Evolutionary conservation across 2,797 vertebrate genomes (phyloP).

Genomic region (Morelia viridis): DNA sequence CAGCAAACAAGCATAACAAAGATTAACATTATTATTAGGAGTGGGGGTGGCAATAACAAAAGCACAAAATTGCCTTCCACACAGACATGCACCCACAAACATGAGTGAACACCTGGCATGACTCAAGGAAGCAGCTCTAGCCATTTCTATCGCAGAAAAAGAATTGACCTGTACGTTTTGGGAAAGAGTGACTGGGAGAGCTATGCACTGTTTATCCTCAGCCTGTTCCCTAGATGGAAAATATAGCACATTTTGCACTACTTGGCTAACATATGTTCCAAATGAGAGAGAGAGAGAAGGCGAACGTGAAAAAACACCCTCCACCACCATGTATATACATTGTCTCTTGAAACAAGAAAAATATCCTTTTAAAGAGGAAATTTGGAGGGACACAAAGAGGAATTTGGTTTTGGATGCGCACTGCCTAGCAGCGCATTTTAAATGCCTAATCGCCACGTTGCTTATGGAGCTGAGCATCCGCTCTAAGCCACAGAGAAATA

Average conservation of each 20-base stretch:
- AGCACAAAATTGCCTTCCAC: background rate
- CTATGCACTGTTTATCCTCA: background rate
- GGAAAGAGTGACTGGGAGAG: background rate
- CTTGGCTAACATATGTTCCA: background rate
- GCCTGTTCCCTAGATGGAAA: background rate
- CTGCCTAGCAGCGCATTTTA: slow-evolving; percentile 6
- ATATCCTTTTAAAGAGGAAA: background rate
- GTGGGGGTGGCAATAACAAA: background rate
- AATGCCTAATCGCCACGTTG: slow-evolving; percentile 1
- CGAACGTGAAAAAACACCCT: background rate
- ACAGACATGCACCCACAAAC: background rate
- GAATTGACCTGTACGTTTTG: background rate
- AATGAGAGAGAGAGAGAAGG: background rate
- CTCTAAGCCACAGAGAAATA: slow-evolving; percentile 28
- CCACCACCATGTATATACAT: background rate
- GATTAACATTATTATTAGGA: background rate
- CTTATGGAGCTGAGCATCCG: background rate
- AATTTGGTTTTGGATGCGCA: background rate
- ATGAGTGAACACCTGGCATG: background rate
- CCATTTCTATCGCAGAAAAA: background rate
- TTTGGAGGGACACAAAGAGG: background rate
- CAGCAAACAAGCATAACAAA: background rate
- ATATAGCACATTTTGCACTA: background rate
- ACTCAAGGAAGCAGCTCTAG: background rate
- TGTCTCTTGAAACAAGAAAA: background rate